Evolutionary conservation across 2,113 vertebrate species (phyloP).

Genomic region (Parus major): DNA sequence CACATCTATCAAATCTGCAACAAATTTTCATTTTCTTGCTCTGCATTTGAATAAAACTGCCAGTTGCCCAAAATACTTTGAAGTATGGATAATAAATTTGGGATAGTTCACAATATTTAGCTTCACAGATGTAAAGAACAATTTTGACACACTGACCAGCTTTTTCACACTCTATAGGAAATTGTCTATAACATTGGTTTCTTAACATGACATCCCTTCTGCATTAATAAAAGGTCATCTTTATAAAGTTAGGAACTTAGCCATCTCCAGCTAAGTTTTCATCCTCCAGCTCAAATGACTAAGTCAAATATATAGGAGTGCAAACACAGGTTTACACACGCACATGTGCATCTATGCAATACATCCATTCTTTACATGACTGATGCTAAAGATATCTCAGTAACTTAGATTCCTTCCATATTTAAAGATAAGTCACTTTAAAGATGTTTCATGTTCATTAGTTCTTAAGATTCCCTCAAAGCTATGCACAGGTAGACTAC

Average conservation of each 20-base stretch:
- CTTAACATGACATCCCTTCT: background rate
- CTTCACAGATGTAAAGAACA: background rate
- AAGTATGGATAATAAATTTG: background rate
- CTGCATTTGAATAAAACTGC: background rate
- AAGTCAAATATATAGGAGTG: background rate
- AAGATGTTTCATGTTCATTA: background rate
- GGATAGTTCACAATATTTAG: background rate
- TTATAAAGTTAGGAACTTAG: background rate
- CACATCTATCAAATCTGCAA: background rate
- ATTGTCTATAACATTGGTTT: background rate
- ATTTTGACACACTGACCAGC: background rate
- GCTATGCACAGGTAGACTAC: background rate
- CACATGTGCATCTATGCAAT: rapidly evolving
- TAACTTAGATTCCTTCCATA: background rate
- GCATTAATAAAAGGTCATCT: background rate
- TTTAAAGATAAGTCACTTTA: background rate
- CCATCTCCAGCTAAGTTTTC: background rate
- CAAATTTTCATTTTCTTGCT: background rate
- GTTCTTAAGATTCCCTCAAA: background rate
- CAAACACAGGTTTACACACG: background rate
- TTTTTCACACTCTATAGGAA: background rate
- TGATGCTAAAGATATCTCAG: background rate
- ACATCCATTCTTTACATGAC: background rate
- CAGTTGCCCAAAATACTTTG: background rate
- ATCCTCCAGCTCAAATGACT: background rate